A percentile compares a stretch with the other conserved stretches of the same genome.
Evolutionary conservation across 2,113 vertebrate genomes (phyloP).

Genomic region (Leptobrachium leishanense): DNA sequence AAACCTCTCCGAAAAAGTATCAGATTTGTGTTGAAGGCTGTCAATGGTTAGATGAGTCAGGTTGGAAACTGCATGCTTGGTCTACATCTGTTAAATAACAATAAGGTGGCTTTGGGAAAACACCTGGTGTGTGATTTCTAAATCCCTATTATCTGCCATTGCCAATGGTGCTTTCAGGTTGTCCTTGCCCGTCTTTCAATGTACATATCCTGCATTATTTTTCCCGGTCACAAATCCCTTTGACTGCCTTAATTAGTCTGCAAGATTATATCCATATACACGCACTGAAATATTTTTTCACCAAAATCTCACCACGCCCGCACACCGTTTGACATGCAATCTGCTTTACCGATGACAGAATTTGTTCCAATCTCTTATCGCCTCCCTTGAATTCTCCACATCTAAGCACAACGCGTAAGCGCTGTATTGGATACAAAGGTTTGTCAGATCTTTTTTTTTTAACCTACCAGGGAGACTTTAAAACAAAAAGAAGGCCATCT

Average conservation of each 20-base stretch:
- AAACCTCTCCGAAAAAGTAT: no score
- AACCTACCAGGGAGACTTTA: not conserved
- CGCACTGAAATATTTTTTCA: not conserved
- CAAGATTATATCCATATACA: not conserved
- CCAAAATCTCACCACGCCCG: slow-evolving; percentile 6
- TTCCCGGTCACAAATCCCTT: not conserved
- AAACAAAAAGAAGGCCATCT: not conserved
- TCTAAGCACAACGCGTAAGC: not conserved
- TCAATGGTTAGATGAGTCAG: no score
- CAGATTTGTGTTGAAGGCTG: no score
- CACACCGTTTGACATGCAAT: not conserved
- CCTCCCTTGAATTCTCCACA: not conserved
- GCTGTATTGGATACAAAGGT: not conserved
- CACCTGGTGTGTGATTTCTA: not conserved
- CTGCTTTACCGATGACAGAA: slow-evolving; percentile 8
- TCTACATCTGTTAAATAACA: slow-evolving; percentile 1
- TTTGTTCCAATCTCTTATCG: slow-evolving; percentile 9
- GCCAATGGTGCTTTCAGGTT: not conserved
- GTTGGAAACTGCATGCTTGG: no score
- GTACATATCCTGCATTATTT: not conserved
- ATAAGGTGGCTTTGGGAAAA: not conserved
- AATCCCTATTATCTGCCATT: not conserved
- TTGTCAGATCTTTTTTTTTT: not conserved
- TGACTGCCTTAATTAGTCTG: not conserved
- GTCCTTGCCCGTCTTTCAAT: no score